Conservation (phyloP, 2,797 vertebrate species). For the Cygnus olor region DNA sequence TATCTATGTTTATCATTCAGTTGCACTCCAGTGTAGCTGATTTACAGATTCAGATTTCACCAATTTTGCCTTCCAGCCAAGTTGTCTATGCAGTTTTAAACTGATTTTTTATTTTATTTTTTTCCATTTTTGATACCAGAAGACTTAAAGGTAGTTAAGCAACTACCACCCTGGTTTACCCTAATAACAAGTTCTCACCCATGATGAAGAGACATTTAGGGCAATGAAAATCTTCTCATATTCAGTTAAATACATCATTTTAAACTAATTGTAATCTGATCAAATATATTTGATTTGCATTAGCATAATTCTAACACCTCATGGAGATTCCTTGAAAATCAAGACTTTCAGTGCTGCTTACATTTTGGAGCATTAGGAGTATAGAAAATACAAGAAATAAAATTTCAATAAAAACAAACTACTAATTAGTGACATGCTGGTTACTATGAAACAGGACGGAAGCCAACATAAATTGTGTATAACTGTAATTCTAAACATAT, state of each 20-base stretch:
- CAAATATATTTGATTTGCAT: background rate
- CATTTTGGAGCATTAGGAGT: background rate
- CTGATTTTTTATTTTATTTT: background rate
- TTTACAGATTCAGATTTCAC: background rate
- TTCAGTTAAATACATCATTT: background rate
- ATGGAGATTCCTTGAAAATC: background rate
- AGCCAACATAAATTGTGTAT: background rate
- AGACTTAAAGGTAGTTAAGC: background rate
- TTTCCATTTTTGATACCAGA: background rate
- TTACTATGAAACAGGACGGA: background rate
- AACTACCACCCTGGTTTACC: background rate
- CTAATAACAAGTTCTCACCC: background rate
- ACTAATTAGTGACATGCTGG: background rate
- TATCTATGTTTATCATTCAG: background rate
- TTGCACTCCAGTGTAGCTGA: background rate
- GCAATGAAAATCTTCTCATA: background rate
- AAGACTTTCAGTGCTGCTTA: background rate
- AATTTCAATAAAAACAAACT: background rate
- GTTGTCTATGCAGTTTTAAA: background rate
- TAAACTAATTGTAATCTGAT: background rate
- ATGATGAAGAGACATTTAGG: background rate
- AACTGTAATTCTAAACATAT: background rate
- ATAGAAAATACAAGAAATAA: background rate
- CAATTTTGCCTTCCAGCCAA: background rate
- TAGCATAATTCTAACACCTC: background rate